Percentiles rank a stretch among this genome's conserved stretches.
Conservation (phyloP, 92 coral and sea anemone species). For the Micromussa lordhowensis region DNA sequence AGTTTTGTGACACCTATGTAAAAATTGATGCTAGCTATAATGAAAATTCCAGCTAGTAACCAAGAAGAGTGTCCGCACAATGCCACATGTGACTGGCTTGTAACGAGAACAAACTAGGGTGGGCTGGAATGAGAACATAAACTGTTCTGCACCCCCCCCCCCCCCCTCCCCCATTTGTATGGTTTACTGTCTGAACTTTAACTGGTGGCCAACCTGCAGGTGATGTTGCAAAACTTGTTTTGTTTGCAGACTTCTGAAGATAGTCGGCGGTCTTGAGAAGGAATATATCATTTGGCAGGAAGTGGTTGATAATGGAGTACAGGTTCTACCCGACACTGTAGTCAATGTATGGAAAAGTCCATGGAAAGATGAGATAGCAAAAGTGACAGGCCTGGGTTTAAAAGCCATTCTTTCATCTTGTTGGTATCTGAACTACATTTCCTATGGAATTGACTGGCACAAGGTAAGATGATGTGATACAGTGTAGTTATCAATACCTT, state of each 20-base stretch:
- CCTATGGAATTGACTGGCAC: constrained; percentile 89
- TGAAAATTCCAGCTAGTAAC: too few relatives aligned
- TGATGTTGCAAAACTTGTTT: background rate
- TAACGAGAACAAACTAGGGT: too few relatives aligned
- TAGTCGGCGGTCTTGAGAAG: constrained; percentile 75
- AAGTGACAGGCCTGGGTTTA: constrained; percentile 82
- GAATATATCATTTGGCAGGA: constrained; percentile 94
- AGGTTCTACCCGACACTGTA: constrained; percentile 87
- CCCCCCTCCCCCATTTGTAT: too few relatives aligned
- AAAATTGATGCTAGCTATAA: too few relatives aligned
- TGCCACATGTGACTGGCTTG: too few relatives aligned
- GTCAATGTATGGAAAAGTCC: constrained; percentile 93
- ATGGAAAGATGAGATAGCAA: constrained; percentile 86
- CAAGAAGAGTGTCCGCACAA: too few relatives aligned
- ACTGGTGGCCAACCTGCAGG: too few relatives aligned
- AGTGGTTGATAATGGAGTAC: constrained; percentile 88
- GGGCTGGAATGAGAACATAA: too few relatives aligned
- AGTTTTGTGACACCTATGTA: too few relatives aligned
- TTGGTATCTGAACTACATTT: constrained; percentile 94
- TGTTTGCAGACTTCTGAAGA: constrained; percentile 68
- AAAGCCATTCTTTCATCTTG: constrained; percentile 89
- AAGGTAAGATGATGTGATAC: constrained; percentile 45
- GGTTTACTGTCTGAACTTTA: too few relatives aligned
- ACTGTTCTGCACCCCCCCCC: too few relatives aligned
- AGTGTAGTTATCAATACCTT: too few relatives aligned